Percentiles rank a stretch among this genome's conserved stretches.
phyloP scores from a whole-genome alignment of 2,797 vertebrate genomes.

The Okamejei kenojei region DNA sequence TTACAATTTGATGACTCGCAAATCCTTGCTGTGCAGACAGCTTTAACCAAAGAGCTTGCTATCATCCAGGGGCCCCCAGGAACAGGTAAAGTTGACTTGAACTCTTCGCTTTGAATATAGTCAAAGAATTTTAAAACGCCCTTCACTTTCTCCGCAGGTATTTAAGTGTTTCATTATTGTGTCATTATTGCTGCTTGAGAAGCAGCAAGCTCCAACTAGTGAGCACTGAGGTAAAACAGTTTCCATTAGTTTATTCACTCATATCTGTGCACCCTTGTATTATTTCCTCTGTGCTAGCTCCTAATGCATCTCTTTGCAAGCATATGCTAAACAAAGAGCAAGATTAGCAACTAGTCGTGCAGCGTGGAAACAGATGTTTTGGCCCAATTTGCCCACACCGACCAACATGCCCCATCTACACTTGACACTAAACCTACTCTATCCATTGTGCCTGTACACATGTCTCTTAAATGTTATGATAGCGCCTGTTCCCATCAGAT shows the following conservation, averaged over 20 bases:
- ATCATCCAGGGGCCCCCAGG: constrained; percentile 49
- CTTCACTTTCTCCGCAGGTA: not conserved
- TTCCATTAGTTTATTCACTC: not conserved
- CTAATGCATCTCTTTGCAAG: not conserved
- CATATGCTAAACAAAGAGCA: not conserved
- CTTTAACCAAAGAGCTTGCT: constrained; percentile 45
- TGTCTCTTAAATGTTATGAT: too few species aligned
- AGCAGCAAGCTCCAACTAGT: not conserved
- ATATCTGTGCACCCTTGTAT: not conserved
- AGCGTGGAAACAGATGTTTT: too few species aligned
- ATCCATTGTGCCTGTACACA: too few species aligned
- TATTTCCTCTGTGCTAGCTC: not conserved
- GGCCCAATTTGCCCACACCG: too few species aligned
- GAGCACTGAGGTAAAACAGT: not conserved
- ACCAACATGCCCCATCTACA: too few species aligned
- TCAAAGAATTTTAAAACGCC: not conserved
- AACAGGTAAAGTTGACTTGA: constrained; percentile 44
- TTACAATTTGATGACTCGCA: constrained; percentile 44
- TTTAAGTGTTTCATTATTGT: not conserved
- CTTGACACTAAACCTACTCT: too few species aligned
- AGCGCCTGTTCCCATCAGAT: too few species aligned
- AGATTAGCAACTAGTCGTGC: not conserved
- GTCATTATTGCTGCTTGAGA: not conserved
- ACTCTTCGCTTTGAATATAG: not conserved
- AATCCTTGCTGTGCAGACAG: constrained; percentile 43